These are phyloP conservation scores for Nerophis ophidion DNA, from an alignment of 2,113 vertebrate genomes.

Conservation along the genomic window DNA sequence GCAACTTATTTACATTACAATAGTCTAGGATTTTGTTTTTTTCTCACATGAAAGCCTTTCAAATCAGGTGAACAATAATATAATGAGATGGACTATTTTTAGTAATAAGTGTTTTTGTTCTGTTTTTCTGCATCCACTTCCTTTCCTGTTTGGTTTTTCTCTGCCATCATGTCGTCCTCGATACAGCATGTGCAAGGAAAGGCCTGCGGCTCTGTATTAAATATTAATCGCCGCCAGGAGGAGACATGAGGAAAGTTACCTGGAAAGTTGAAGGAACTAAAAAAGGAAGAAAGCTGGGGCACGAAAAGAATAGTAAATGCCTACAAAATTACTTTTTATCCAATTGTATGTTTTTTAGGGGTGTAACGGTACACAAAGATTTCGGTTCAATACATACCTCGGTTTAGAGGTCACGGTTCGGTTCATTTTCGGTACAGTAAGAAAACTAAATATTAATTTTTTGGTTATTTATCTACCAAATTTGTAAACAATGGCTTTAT, in stretches of 20 bases:
- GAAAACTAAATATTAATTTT: no score
- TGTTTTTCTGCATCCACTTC: constrained; percentile 42
- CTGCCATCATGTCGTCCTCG: constrained; percentile 31
- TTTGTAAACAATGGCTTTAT: no score
- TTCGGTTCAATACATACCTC: no score
- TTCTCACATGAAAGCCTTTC: no score
- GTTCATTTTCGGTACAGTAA: no score
- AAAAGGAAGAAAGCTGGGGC: constrained; percentile 38
- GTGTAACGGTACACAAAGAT: no score
- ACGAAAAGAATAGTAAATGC: constrained; percentile 46
- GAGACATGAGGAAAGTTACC: constrained; percentile 62
- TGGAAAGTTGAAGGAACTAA: constrained; percentile 61
- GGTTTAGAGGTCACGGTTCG: no score
- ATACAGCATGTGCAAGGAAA: constrained; percentile 49
- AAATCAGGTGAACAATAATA: neutral
- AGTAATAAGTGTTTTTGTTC: constrained; percentile 35
- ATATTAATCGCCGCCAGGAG: constrained; percentile 67
- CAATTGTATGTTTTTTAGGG: no score
- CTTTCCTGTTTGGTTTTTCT: constrained; percentile 39
- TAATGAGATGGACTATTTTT: constrained; percentile 20
- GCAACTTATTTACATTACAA: no score
- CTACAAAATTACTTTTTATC: constrained; percentile 43
- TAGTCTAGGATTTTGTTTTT: no score
- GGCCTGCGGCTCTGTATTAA: constrained; percentile 66
- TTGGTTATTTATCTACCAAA: no score